Conservation (phyloP, 2,113 vertebrate genomes). For the Phyllostomus discolor region DNA sequence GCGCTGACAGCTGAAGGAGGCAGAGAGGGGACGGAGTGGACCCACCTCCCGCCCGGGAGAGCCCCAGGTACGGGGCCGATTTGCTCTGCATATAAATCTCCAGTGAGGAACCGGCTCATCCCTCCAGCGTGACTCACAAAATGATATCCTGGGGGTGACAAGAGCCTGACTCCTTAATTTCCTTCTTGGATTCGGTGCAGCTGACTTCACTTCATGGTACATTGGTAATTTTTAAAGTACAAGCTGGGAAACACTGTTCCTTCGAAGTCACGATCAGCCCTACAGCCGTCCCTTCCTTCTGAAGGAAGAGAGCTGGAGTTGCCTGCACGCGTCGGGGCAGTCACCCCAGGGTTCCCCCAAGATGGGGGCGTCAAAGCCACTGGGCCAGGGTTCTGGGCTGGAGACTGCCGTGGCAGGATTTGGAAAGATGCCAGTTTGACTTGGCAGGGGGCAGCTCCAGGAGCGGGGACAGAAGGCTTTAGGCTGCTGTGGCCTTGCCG, state of each 20-base stretch:
- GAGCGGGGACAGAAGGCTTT: no score
- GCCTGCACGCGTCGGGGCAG: not conserved
- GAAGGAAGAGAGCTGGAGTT: not conserved
- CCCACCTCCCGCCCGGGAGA: not conserved
- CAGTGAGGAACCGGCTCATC: not conserved
- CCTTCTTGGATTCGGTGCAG: not conserved
- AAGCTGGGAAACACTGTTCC: not conserved
- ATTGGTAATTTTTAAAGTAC: not conserved
- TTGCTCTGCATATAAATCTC: fast-evolving
- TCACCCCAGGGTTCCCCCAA: not conserved
- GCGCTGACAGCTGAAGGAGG: conserved; percentile 48
- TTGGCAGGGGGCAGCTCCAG: not conserved
- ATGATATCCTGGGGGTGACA: not conserved
- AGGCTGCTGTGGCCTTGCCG: not conserved
- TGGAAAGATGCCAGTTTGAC: not conserved
- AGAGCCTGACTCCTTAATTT: not conserved
- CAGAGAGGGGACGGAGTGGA: not conserved
- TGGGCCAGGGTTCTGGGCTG: not conserved
- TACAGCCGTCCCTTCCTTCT: not conserved
- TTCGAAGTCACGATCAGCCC: not conserved
- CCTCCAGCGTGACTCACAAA: not conserved
- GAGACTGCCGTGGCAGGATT: not conserved
- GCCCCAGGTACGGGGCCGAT: not conserved
- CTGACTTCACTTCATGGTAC: not conserved
- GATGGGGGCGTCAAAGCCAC: not conserved